Evolutionary conservation across 2,113 vertebrate genomes (phyloP), one percentile per base, ranked within the genome.

Genomic region (Antennarius striatus): DNA sequence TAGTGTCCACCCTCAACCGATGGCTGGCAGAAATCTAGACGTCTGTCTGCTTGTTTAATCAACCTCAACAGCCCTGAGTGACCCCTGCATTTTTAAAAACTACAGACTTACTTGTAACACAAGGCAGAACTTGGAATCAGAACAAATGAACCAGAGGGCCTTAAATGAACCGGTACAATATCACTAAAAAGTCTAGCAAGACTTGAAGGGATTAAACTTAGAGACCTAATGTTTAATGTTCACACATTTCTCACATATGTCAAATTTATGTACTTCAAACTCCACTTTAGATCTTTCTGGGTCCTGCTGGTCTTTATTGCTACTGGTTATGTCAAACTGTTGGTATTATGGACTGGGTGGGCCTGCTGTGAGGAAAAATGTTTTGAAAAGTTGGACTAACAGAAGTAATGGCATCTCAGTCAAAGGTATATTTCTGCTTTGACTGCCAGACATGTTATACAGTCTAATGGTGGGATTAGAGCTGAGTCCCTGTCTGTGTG

Each of bases 31-130:
- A 80, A 75, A 36, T 64, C 67, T 71, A 73, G 12, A n/a, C 64
- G n/a, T 75, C 64, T 63, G 72, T 84, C 73, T 80, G 69, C 66
- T 80, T 72, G 61, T 86, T 73, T 79, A 89, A 87, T 82, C 82
- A 86, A 71, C 66, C 70, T 75, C 68, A 52, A 59, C 68, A 60
- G 54, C 11, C 13, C 29, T 42, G 71, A 70, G 73, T 70, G 83
- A 64, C 85, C 74, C 79, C 68, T 48, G 54, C 58, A 17, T 62
- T 71, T 63, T 69, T 14, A 36, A 52, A 47, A 70, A 75, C 71
- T 61, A 54, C 58, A 79, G 75, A 59, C 75, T 78, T 71, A 82
- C 50, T 13, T 30, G 43, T 6, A 63, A 22, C 55, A 62, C 22
- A 30, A 68, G 62, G 28, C 30, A 72, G 15, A 9, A n/a, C 36